Percentiles rank a stretch among this genome's conserved stretches.
Evolutionary conservation across 2,797 vertebrate species (phyloP).

Genomic region (Falco rusticolus): DNA sequence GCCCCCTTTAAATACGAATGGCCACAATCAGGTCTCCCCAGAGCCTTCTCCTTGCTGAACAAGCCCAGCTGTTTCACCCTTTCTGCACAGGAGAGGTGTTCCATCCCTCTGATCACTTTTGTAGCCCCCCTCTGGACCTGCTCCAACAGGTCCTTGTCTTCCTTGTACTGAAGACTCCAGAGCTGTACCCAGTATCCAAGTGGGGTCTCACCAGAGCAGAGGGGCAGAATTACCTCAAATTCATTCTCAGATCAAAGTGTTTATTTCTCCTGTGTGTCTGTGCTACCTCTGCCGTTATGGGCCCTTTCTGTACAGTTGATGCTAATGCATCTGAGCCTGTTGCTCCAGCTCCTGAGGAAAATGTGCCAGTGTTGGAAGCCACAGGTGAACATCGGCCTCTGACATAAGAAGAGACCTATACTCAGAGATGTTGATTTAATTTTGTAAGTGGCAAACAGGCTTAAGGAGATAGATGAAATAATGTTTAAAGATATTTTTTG

Average conservation of each 20-base stretch:
- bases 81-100: background rate
- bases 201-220: background rate
- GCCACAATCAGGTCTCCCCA: rapidly evolving
- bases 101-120: background rate
- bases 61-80: background rate
- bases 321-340: background rate
- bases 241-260: background rate
- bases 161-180: background rate
- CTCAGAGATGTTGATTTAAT: background rate
- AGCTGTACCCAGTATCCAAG: background rate
- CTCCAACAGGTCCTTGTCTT: background rate
- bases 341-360: background rate
- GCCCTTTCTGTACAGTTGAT: background rate
- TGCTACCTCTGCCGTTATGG: background rate
- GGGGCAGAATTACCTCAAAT: background rate
- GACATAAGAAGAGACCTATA: background rate
- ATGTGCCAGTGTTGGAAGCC: background rate
- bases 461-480: background rate
- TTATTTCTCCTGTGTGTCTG: background rate
- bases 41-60: background rate
- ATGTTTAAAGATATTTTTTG: background rate
- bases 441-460: background rate
- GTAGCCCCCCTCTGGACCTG: rapidly evolving
- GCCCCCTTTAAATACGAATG: rapidly evolving
- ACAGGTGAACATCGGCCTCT: background rate